phyloP scores from a whole-genome alignment of 2,797 vertebrate genomes.

The Apogon hyalosoma region DNA sequence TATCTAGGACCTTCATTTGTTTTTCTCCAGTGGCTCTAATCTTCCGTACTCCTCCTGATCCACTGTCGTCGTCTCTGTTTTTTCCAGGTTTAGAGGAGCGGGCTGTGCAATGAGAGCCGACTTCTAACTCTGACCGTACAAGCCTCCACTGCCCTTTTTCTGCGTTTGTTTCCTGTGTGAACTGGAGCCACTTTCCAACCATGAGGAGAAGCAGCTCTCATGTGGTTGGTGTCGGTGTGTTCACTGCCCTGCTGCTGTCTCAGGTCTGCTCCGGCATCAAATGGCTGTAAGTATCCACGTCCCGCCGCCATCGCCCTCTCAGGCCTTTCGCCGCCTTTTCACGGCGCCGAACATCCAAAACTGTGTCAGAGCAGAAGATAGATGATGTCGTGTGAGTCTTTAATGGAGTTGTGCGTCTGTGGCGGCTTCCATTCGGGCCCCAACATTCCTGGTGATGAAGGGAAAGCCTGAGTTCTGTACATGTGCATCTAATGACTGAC shows the following conservation, averaged over 20 bases:
- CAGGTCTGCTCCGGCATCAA: constrained; percentile 94
- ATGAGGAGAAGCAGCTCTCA: constrained; percentile 86
- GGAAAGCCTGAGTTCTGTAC: constrained; percentile 17
- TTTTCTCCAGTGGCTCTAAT: no score
- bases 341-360: constrained; percentile 9
- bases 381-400: constrained; percentile 1
- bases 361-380: constrained; percentile 22
- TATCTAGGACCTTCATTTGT: no score
- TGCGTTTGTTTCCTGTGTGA: constrained; percentile 60
- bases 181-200: constrained; percentile 66
- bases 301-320: not conserved
- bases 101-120: constrained; percentile 73
- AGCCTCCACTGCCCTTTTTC: constrained; percentile 42
- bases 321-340: not conserved
- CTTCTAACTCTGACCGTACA: constrained; percentile 71
- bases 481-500: constrained; percentile 47
- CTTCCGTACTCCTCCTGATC: no score
- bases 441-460: constrained; percentile 51
- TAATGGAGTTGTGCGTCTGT: constrained; percentile 17
- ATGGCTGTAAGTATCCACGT: constrained; percentile 94
- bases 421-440: constrained; percentile 59
- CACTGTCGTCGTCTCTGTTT: constrained; percentile 23
- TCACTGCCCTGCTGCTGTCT: constrained; percentile 89
- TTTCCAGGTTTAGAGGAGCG: constrained; percentile 54
- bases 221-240: constrained; percentile 85